Evolutionary conservation across 2,888 invertebrate species (phyloP).

Genomic region (Rugalucina vietnamica): DNA sequence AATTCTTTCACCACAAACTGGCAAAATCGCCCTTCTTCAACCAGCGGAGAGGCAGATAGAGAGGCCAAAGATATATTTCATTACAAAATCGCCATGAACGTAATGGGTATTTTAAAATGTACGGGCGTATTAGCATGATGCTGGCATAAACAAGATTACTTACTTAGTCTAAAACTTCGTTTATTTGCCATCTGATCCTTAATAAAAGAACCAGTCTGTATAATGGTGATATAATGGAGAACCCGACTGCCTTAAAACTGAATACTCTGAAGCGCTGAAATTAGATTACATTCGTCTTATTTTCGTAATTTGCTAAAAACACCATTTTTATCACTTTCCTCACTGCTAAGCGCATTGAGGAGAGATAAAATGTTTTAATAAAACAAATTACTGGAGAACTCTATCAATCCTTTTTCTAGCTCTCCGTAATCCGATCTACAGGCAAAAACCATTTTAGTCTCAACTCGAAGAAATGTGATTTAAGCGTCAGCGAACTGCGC

Average conservation of each 20-base stretch:
- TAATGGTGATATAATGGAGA: conserved; percentile 9
- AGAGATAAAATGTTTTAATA: conserved; percentile 19
- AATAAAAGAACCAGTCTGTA: neutral
- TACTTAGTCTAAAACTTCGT: neutral
- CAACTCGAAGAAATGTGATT: neutral
- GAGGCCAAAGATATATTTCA: too few relatives aligned
- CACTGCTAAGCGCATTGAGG: conserved; percentile 11
- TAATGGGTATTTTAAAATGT: too few relatives aligned
- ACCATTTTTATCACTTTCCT: conserved; percentile 38
- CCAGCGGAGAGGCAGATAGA: too few relatives aligned
- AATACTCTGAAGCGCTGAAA: conserved; percentile 22
- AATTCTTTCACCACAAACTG: too few relatives aligned
- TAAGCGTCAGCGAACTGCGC: neutral
- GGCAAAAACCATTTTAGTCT: conserved; percentile 12
- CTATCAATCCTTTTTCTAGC: conserved; percentile 17
- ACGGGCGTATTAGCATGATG: neutral
- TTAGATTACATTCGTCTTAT: conserved; percentile 51
- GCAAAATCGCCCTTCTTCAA: too few relatives aligned
- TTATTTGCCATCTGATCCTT: neutral
- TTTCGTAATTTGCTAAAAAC: conserved; percentile 55
- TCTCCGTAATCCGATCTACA: conserved; percentile 8
- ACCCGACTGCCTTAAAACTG: conserved; percentile 11
- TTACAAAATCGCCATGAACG: too few relatives aligned
- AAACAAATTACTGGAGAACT: conserved; percentile 8
- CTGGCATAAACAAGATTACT: neutral